phyloP scores from a whole-genome alignment of 2,888 invertebrate genomes.

The Neoaliturus tenellus region DNA sequence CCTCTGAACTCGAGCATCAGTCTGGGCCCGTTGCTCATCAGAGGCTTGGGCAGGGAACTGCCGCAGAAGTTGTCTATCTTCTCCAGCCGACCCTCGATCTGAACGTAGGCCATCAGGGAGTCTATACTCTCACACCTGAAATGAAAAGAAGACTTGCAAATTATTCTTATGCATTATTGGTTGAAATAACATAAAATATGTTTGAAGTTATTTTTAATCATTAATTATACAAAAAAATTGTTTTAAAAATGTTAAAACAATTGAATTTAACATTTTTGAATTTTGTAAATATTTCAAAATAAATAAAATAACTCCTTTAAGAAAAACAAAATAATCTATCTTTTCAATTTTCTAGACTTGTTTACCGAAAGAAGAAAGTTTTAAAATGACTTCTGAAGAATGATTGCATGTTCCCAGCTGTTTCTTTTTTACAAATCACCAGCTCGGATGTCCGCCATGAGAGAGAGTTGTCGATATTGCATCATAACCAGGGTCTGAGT shows the following conservation, averaged over 20 bases:
- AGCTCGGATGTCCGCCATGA: background rate
- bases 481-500: background rate
- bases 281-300: too few relatives aligned
- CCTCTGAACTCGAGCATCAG: constrained; percentile 92
- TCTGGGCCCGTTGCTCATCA: constrained; percentile 95
- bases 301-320: too few relatives aligned
- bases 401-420: background rate
- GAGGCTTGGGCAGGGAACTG: constrained; percentile 85
- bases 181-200: too few relatives aligned
- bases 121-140: constrained; percentile 86
- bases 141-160: too few relatives aligned
- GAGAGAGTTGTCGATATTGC: background rate
- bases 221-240: too few relatives aligned
- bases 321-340: too few relatives aligned
- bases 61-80: constrained; percentile 94
- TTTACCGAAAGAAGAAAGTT: background rate
- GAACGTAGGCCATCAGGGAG: constrained; percentile 87
- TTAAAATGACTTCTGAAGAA: background rate
- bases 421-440: background rate
- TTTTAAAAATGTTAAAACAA: too few relatives aligned
- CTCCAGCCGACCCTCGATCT: constrained; percentile 89
- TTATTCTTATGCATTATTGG: too few relatives aligned
- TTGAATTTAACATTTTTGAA: too few relatives aligned
- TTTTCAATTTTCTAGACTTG: too few relatives aligned
- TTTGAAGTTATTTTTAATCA: too few relatives aligned